Percentiles rank a stretch among this genome's conserved stretches.
Evolutionary conservation across 2,888 invertebrate genomes (phyloP).

Genomic region (Eretmocerus hayati): DNA sequence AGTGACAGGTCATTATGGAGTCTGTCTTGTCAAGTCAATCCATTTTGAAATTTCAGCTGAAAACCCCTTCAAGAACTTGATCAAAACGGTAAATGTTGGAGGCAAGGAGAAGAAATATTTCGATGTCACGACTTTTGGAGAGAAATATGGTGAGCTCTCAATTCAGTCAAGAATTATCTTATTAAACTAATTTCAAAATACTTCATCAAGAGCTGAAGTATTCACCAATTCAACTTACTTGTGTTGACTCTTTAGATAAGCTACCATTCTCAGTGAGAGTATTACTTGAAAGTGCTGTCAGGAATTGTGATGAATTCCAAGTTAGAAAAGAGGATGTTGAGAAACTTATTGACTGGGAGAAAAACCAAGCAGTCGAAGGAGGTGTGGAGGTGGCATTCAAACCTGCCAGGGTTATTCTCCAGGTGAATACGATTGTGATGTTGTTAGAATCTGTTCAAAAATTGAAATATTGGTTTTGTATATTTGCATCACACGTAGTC

Average conservation of each 20-base stretch:
- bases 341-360: conserved; percentile 83
- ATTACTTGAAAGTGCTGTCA: conserved; percentile 87
- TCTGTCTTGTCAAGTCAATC: not conserved
- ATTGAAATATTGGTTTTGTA: no score
- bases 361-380: conserved; percentile 58
- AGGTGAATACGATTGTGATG: no score
- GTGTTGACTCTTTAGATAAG: conserved; percentile 52
- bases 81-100: conserved; percentile 56
- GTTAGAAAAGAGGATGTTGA: conserved; percentile 78
- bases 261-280: conserved; percentile 90
- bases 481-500: no score
- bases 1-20: not conserved
- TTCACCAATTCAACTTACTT: no score
- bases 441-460: no score
- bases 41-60: conserved; percentile 39
- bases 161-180: not conserved
- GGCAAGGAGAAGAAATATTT: conserved; percentile 70
- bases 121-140: conserved; percentile 66
- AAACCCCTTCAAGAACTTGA: conserved; percentile 59
- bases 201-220: no score
- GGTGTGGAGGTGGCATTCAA: conserved; percentile 92
- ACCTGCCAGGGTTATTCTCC: conserved; percentile 91
- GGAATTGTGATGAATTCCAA: conserved; percentile 95
- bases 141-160: conserved; percentile 65
- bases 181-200: not conserved